These are phyloP conservation scores for Botrylloides violaceus DNA, from an alignment of 23 tunicate species.

Conservation along the genomic window DNA sequence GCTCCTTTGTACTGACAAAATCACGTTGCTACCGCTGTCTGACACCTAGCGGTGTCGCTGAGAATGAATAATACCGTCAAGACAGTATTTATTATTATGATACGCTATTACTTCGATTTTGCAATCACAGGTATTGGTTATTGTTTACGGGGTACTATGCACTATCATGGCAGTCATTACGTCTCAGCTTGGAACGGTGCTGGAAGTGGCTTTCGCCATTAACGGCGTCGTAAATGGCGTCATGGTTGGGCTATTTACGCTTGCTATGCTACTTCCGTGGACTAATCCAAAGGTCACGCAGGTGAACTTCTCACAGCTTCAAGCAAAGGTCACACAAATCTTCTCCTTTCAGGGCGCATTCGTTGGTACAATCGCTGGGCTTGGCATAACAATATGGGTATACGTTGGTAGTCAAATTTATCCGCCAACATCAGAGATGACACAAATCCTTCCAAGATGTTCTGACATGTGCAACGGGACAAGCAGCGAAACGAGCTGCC, in stretches of 20 bases:
- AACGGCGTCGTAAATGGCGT: slow-evolving; percentile 43
- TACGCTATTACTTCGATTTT: too few species aligned
- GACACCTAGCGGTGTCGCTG: too few species aligned
- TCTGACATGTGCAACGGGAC: slow-evolving; percentile 12
- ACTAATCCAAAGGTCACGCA: background rate
- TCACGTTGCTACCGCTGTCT: too few species aligned
- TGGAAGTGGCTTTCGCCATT: slow-evolving; percentile 20
- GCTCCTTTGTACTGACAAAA: too few species aligned
- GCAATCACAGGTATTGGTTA: slow-evolving; percentile 10
- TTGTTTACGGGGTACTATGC: slow-evolving; percentile 10
- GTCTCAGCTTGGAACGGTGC: slow-evolving; percentile 13
- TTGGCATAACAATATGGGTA: slow-evolving; percentile 20
- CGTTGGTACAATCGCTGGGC: slow-evolving; percentile 30
- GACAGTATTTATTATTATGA: too few species aligned
- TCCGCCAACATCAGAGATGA: slow-evolving; percentile 15
- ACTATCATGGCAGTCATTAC: slow-evolving; percentile 16
- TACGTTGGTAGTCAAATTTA: slow-evolving; percentile 15
- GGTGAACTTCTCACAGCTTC: background rate
- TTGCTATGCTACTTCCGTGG: slow-evolving; percentile 51
- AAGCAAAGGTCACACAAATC: background rate
- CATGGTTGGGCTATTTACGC: slow-evolving; percentile 35
- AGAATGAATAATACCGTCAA: too few species aligned
- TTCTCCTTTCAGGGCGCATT: slow-evolving; percentile 35
- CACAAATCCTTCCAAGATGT: slow-evolving; percentile 10
- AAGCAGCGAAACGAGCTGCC: too few species aligned